Percentiles rank a stretch among this genome's conserved stretches.
Evolutionary conservation across 2,797 vertebrate genomes (phyloP).

Genomic region (Alectoris magna): DNA sequence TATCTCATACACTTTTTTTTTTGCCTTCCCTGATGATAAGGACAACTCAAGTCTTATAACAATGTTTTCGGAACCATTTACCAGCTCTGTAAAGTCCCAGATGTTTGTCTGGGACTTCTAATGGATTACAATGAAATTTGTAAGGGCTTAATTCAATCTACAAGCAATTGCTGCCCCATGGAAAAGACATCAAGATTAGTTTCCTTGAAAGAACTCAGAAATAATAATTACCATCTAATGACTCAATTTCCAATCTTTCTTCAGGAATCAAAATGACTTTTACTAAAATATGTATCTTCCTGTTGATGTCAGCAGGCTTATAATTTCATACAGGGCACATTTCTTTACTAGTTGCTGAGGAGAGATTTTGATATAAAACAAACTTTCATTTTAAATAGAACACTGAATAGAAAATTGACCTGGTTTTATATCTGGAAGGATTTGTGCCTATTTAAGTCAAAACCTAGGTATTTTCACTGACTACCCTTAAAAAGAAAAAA

Average conservation of each 20-base stretch:
- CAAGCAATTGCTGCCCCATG: neutral
- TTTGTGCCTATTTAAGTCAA: neutral
- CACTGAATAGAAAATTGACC: neutral
- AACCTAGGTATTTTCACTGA: neutral
- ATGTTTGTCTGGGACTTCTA: neutral
- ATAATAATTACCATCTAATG: neutral
- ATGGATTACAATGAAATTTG: neutral
- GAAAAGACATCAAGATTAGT: neutral
- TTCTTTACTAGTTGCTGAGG: neutral
- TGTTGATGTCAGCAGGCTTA: neutral
- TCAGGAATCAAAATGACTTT: neutral
- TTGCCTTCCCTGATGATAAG: neutral
- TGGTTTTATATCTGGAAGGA: neutral
- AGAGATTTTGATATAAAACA: neutral
- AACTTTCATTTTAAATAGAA: neutral
- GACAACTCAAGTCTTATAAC: neutral
- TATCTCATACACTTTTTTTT: accelerated
- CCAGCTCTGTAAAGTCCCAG: neutral
- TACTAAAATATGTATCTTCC: neutral
- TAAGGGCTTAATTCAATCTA: neutral
- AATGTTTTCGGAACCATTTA: neutral
- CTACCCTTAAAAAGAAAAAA: neutral
- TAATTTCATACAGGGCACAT: neutral
- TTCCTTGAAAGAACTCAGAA: neutral
- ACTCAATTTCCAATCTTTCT: neutral